phyloP scores from a whole-genome alignment of 2,888 invertebrate genomes.

The Ypsolopha scabrella region DNA sequence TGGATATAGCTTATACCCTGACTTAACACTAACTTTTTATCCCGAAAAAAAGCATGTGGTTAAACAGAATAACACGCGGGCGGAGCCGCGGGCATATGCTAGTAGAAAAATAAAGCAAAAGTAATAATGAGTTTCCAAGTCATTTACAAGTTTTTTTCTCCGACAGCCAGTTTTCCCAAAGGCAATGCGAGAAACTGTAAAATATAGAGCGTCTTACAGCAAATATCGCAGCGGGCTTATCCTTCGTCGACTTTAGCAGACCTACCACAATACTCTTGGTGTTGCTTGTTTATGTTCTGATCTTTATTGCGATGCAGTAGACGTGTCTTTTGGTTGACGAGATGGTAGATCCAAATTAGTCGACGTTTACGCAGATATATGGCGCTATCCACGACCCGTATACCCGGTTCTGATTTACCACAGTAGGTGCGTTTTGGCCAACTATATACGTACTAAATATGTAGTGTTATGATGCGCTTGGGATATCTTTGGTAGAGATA shows the following conservation, averaged over 20 bases:
- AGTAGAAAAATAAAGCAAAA: too few species aligned
- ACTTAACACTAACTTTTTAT: too few species aligned
- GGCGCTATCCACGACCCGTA: background rate
- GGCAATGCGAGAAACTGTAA: constrained; percentile 1
- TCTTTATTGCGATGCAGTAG: too few species aligned
- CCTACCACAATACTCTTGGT: too few species aligned
- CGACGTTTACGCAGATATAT: background rate
- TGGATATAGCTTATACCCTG: too few species aligned
- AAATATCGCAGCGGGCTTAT: constrained; percentile 2
- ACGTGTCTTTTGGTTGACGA: too few species aligned
- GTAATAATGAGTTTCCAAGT: background rate
- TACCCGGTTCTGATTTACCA: background rate
- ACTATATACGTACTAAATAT: background rate
- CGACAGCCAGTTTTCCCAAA: background rate
- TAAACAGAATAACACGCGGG: too few species aligned
- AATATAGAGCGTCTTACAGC: constrained; percentile 1
- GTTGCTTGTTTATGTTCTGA: too few species aligned
- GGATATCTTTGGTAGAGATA: too few species aligned
- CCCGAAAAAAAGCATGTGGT: too few species aligned
- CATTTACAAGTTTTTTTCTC: background rate
- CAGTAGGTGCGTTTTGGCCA: background rate
- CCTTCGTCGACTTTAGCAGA: background rate
- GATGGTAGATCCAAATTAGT: too few species aligned
- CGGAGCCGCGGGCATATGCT: too few species aligned
- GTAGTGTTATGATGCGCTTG: background rate